Percentiles rank a stretch among this genome's conserved stretches.
These are phyloP conservation scores for Leucophora obtusa DNA, from an alignment of 2,888 invertebrate species.

Conservation along the genomic window DNA sequence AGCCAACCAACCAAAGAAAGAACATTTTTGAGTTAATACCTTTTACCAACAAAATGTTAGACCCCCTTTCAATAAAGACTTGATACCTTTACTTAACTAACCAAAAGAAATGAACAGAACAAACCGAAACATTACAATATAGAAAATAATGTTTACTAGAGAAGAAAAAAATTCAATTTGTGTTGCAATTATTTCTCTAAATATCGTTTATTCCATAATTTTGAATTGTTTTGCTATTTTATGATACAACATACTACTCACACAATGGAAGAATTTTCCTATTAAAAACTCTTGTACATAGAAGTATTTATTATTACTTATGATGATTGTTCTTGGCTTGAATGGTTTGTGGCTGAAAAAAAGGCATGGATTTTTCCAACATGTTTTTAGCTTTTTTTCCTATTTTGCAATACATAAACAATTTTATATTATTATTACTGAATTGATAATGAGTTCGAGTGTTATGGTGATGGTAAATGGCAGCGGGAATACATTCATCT, in stretches of 20 bases:
- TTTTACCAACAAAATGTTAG: conserved; percentile 24
- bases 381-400: conserved; percentile 15
- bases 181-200: conserved; percentile 56
- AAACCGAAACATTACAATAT: conserved; percentile 2
- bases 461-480: conserved; percentile 49
- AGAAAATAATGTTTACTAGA: not conserved
- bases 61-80: conserved; percentile 43
- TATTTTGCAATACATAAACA: conserved; percentile 44
- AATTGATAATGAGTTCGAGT: conserved; percentile 62
- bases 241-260: conserved; percentile 5
- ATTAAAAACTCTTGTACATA: conserved; percentile 29
- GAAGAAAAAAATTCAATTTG: conserved; percentile 53
- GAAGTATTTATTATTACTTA: conserved; percentile 62
- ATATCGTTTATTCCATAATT: conserved; percentile 51
- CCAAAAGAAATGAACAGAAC: not conserved
- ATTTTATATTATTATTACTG: conserved; percentile 61
- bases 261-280: not conserved
- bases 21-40: conserved; percentile 26
- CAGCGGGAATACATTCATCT: conserved; percentile 33
- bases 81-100: conserved; percentile 22
- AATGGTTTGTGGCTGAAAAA: conserved; percentile 53
- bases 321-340: conserved; percentile 60
- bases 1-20: conserved; percentile 44
- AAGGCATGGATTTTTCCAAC: conserved; percentile 37
- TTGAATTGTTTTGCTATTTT: conserved; percentile 11